These are phyloP conservation scores for Agelas oroides DNA, from an alignment of 37 sponge, comb jelly and placozoan species.

Conservation along the genomic window DNA sequence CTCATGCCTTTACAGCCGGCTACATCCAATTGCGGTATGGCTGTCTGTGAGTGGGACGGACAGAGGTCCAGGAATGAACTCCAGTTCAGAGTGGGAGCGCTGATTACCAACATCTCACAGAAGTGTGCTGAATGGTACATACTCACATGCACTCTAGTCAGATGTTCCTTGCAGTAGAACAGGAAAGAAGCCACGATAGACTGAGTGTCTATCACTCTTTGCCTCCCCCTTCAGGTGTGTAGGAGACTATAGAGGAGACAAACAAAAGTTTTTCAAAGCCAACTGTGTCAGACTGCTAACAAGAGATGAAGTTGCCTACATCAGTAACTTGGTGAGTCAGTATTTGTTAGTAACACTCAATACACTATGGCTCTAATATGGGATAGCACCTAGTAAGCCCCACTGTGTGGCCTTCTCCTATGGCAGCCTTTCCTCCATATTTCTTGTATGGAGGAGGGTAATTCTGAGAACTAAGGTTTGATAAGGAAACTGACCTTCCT, in stretches of 20 bases:
- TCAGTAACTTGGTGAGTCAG: constrained; percentile 68
- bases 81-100: constrained; percentile 54
- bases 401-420: no score
- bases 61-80: constrained; percentile 57
- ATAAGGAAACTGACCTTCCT: not conserved
- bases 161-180: no score
- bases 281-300: constrained; percentile 51
- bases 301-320: constrained; percentile 61
- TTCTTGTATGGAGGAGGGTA: no score
- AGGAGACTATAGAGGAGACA: constrained; percentile 75
- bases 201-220: no score
- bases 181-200: no score
- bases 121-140: constrained; percentile 28
- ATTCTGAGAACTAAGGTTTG: no score
- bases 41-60: constrained; percentile 53
- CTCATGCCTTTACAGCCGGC: constrained; percentile 22
- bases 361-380: no score
- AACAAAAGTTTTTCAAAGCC: constrained; percentile 60
- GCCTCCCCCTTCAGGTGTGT: constrained; percentile 26
- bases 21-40: constrained; percentile 60
- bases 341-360: no score
- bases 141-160: no score
- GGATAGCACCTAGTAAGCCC: no score
- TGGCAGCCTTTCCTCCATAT: no score
- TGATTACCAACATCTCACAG: constrained; percentile 62